These are phyloP conservation scores for Gobiocypris rarus DNA, from an alignment of 2,113 vertebrate genomes.

Conservation along the genomic window DNA sequence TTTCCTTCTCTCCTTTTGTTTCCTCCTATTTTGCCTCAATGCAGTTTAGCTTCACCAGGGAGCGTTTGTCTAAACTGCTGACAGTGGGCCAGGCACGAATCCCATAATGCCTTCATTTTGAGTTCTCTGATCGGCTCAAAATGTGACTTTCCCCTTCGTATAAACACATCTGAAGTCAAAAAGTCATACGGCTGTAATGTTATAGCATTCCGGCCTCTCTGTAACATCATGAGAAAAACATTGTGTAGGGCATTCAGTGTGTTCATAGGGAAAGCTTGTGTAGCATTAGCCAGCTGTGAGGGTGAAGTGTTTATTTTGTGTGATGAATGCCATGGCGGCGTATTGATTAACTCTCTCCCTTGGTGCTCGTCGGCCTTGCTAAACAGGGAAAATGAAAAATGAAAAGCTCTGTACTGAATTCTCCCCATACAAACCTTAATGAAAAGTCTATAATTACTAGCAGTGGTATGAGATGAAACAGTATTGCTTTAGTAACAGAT, in stretches of 20 bases:
- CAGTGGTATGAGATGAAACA: slow-evolving; percentile 63
- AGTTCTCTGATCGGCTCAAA: slow-evolving; percentile 65
- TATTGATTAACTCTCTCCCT: slow-evolving; percentile 74
- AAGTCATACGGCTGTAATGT: slow-evolving; percentile 8
- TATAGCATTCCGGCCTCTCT: background rate
- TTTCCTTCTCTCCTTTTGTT: slow-evolving; percentile 61
- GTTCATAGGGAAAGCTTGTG: background rate
- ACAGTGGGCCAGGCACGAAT: slow-evolving; percentile 66
- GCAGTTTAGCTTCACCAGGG: slow-evolving; percentile 41
- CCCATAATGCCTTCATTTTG: slow-evolving; percentile 52
- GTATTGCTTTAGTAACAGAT: slow-evolving; percentile 47
- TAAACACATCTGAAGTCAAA: slow-evolving; percentile 54
- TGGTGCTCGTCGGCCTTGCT: slow-evolving; percentile 67
- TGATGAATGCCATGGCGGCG: slow-evolving; percentile 71
- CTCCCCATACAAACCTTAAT: slow-evolving; percentile 60
- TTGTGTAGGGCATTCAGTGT: slow-evolving; percentile 11
- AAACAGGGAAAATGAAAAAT: slow-evolving; percentile 77
- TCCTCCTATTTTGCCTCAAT: slow-evolving; percentile 58
- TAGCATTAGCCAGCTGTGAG: slow-evolving; percentile 46
- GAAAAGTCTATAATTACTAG: slow-evolving; percentile 72
- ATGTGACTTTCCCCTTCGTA: slow-evolving; percentile 49
- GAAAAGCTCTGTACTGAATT: slow-evolving; percentile 63
- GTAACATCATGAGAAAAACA: background rate
- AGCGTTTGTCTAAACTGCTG: slow-evolving; percentile 71
- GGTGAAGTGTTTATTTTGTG: slow-evolving; percentile 63